Conservation (phyloP, 2,113 vertebrate species). For the Craseonycteris thonglongyai region DNA sequence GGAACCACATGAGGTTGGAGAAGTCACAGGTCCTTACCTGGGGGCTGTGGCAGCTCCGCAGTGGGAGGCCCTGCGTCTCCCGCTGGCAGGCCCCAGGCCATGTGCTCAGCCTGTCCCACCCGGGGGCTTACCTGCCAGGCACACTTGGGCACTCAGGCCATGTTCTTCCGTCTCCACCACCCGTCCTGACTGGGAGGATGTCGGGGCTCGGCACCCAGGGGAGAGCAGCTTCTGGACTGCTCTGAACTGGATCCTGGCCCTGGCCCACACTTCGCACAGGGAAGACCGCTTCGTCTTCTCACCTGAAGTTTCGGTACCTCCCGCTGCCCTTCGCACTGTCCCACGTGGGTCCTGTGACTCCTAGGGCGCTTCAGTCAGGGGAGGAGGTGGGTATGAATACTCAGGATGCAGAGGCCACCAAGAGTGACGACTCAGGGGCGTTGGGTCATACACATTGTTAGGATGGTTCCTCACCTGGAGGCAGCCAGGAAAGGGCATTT, state of each 20-base stretch:
- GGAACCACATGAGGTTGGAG: rapidly evolving
- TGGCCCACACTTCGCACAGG: rapidly evolving
- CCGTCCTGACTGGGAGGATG: background rate
- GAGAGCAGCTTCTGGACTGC: too few relatives aligned
- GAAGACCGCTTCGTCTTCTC: background rate
- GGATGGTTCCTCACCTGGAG: background rate
- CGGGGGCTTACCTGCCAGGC: background rate
- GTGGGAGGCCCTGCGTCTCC: background rate
- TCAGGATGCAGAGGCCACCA: background rate
- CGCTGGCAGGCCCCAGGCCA: background rate
- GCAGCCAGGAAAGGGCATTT: background rate
- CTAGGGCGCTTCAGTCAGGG: rapidly evolving
- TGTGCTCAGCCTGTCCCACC: background rate
- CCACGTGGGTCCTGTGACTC: background rate
- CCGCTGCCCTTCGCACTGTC: background rate
- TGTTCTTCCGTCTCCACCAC: rapidly evolving
- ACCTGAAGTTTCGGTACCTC: background rate
- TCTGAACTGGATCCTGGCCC: background rate
- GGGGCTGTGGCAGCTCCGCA: background rate
- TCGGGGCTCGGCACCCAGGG: background rate
- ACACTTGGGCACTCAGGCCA: background rate
- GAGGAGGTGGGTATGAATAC: too few relatives aligned
- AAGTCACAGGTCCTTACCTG: rapidly evolving
- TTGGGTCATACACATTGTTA: background rate
- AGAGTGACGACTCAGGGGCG: background rate